Evolutionary conservation across 1,140 invertebrate species (phyloP), one percentile per base, ranked within the genome.

Genomic region (Neelides sp.): DNA sequence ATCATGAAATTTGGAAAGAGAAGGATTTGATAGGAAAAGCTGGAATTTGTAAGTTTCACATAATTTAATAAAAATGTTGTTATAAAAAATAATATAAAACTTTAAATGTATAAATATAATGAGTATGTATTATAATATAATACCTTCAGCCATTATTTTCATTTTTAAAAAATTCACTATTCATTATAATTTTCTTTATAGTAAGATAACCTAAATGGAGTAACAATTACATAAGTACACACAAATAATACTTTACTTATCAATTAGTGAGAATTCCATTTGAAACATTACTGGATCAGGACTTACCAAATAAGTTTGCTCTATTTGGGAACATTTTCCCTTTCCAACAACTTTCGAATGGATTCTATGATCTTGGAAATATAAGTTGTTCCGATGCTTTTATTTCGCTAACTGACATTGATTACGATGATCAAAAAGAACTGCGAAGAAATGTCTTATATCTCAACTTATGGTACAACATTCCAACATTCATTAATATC

Each of bases 301-400:
- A 59, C 39, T 36, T 56, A n/a, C 45, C 58, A 5, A 32, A 50
- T 2, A 56, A 56, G 27, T 59, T 53, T 44, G 47, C 45, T 5
- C 45, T 55, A 10, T 32, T 44, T 10, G 54, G 54, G 2, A 51
- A 59, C 22, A 23, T 59, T 5, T 50, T 49, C 20, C 44, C 51
- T 0, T 56, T 50, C 43, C 54, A 59, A 28, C 46, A 41, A 41
- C 13, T 48, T 2, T 17, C 34, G 8, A 30, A 53, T 42, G 51
- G 51, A 23, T 53, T 53, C 32, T 48, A 47, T 20, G 51, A 53
- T 24, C 15, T 20, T 41, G 51, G 51, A 4, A 24, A 3, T 12
- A 10, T 47, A 3, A 48, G 23, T 19, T 22, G 3, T 2, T 4
- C 27, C 2, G 43, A 53, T 15, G 32, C 15, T 20, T 47, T 47